These are phyloP conservation scores for Stenoptilia bipunctidactyla DNA, from an alignment of 2,888 invertebrate species.

Conservation along the genomic window DNA sequence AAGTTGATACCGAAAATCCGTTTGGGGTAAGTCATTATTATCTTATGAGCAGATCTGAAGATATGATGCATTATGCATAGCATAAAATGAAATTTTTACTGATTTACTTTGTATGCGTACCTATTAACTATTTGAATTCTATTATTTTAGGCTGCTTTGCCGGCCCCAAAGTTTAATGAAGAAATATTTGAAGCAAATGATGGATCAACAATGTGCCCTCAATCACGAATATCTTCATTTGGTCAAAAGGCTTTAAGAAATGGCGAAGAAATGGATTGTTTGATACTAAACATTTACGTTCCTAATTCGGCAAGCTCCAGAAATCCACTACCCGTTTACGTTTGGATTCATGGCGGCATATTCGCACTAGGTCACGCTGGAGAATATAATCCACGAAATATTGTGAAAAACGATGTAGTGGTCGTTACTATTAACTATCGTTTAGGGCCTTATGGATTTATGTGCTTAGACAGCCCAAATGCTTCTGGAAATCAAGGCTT, in stretches of 20 bases:
- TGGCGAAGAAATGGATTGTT: constrained; percentile 62
- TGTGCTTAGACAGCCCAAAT: constrained; percentile 46
- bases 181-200: constrained; percentile 44
- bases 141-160: constrained; percentile 35
- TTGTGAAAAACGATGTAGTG: constrained; percentile 44
- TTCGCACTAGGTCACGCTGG: constrained; percentile 38
- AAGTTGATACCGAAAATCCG: constrained; percentile 41
- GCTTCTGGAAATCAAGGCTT: constrained; percentile 56
- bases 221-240: constrained; percentile 19
- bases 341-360: constrained; percentile 55
- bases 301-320: constrained; percentile 38
- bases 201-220: constrained; percentile 43
- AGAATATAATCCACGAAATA: constrained; percentile 31
- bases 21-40: constrained; percentile 49
- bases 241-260: constrained; percentile 19
- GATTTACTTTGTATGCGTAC: background rate
- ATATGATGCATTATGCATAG: background rate
- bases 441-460: constrained; percentile 55
- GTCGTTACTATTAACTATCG: constrained; percentile 56
- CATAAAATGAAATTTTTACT: background rate
- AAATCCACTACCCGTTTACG: constrained; percentile 48
- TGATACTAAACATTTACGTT: constrained; percentile 74
- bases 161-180: constrained; percentile 33
- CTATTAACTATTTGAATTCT: background rate
- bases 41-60: too few species aligned